Evolutionary conservation across 2,113 vertebrate species (phyloP).

Genomic region (Aegypius monachus): DNA sequence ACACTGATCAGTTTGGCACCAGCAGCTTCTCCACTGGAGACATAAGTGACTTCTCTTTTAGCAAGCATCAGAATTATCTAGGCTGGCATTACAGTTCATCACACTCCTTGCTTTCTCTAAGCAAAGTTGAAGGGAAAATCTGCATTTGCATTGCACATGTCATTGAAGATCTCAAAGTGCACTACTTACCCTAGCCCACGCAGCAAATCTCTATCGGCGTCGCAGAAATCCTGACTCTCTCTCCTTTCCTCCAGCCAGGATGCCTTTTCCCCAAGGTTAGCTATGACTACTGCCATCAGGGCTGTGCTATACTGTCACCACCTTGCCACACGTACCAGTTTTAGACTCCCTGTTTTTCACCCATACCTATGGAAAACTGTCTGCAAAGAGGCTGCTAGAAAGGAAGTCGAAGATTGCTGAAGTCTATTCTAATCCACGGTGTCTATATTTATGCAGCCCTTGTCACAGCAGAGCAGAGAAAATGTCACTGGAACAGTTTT

Average conservation of each 20-base stretch:
- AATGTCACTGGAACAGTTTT: conserved; percentile 53
- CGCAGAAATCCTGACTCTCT: not conserved
- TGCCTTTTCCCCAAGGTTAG: not conserved
- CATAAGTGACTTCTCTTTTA: conserved; percentile 15
- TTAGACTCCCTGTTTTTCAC: not conserved
- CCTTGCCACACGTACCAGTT: not conserved
- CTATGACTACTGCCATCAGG: not conserved
- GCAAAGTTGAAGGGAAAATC: conserved; percentile 29
- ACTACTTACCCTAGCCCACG: not conserved
- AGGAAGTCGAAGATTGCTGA: conserved; percentile 8
- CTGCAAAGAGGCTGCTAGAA: conserved; percentile 17
- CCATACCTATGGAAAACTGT: not conserved
- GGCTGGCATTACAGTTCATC: conserved; percentile 7
- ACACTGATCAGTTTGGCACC: not conserved
- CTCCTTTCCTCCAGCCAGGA: not conserved
- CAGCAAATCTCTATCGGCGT: not conserved
- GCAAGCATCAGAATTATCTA: not conserved
- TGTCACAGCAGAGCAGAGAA: conserved; percentile 27
- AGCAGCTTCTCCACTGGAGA: not conserved
- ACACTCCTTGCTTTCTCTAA: conserved; percentile 23
- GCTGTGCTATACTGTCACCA: not conserved
- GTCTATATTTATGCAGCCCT: conserved; percentile 48
- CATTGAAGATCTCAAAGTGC: not conserved
- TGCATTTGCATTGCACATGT: not conserved
- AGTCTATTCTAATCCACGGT: conserved; percentile 21